Percentiles rank a stretch among this genome's conserved stretches.
Evolutionary conservation across 2,797 vertebrate genomes (phyloP).

Genomic region (Adelosebastes latens): DNA sequence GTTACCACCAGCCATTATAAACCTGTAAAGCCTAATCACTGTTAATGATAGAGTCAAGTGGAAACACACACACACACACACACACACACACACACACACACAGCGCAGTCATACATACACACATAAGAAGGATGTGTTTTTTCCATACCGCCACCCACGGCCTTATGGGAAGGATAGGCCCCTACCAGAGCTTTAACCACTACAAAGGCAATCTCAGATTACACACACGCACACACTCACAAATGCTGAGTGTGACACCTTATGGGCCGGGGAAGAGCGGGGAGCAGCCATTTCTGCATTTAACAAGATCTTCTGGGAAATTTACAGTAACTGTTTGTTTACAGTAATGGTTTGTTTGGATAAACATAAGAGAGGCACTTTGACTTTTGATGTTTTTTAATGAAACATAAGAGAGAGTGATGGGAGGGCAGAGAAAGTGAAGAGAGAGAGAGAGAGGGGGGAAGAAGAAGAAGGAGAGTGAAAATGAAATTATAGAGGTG

Average conservation of each 20-base stretch:
- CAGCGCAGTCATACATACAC: conserved; percentile 51
- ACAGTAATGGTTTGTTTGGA: conserved; percentile 84
- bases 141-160: conserved; percentile 81
- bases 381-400: conserved; percentile 84
- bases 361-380: conserved; percentile 81
- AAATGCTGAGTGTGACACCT: conserved; percentile 83
- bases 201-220: conserved; percentile 81
- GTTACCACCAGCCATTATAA: conserved; percentile 80
- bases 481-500: conserved; percentile 59
- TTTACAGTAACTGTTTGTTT: conserved; percentile 83
- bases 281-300: conserved; percentile 80
- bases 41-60: conserved; percentile 81
- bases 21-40: conserved; percentile 82
- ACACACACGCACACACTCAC: conserved; percentile 76
- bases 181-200: conserved; percentile 76
- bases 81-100: conserved; percentile 14
- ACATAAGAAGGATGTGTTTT: conserved; percentile 66
- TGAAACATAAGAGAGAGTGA: conserved; percentile 79
- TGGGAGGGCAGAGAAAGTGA: conserved; percentile 58
- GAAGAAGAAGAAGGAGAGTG: conserved; percentile 27
- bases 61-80: conserved; percentile 69
- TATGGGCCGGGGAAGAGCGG: conserved; percentile 72
- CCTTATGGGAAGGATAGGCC: conserved; percentile 81
- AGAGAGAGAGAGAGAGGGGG: neutral
- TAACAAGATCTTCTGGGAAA: conserved; percentile 85